These are phyloP conservation scores for Camponotus fellah DNA, from an alignment of 2,888 invertebrate genomes.

Conservation along the genomic window DNA sequence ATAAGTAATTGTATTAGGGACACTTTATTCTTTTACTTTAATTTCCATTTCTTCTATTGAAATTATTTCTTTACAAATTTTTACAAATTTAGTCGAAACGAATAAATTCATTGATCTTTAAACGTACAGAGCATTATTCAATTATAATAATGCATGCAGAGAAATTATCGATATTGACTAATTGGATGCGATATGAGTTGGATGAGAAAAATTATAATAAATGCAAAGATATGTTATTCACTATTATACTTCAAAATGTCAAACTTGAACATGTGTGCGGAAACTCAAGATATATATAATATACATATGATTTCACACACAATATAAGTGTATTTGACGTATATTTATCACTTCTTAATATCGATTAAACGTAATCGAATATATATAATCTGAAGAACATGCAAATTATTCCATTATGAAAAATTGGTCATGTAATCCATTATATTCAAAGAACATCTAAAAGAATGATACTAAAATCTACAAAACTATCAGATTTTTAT, in stretches of 20 bases:
- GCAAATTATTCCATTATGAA: background rate
- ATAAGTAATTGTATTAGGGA: background rate
- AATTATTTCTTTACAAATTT: background rate
- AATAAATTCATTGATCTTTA: conserved; percentile 13
- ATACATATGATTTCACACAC: background rate
- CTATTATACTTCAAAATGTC: conserved; percentile 2
- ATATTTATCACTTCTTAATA: background rate
- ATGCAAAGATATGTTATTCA: background rate
- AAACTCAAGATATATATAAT: background rate
- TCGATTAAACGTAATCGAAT: conserved; percentile 5
- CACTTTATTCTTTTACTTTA: conserved; percentile 14
- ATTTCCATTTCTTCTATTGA: conserved; percentile 7
- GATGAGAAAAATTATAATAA: background rate
- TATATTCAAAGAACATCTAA: background rate
- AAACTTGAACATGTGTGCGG: background rate
- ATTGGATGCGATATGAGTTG: background rate
- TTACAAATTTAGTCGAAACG: background rate
- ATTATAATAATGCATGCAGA: conserved; percentile 30
- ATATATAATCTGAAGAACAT: background rate
- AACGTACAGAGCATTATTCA: background rate
- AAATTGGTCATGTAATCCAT: background rate
- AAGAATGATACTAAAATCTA: background rate
- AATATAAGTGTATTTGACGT: conserved; percentile 1
- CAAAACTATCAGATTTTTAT: background rate
- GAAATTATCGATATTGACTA: conserved; percentile 23